Evolutionary conservation across 1,140 invertebrate species (phyloP).

Genomic region (Pseudachorutes palmiensis): DNA sequence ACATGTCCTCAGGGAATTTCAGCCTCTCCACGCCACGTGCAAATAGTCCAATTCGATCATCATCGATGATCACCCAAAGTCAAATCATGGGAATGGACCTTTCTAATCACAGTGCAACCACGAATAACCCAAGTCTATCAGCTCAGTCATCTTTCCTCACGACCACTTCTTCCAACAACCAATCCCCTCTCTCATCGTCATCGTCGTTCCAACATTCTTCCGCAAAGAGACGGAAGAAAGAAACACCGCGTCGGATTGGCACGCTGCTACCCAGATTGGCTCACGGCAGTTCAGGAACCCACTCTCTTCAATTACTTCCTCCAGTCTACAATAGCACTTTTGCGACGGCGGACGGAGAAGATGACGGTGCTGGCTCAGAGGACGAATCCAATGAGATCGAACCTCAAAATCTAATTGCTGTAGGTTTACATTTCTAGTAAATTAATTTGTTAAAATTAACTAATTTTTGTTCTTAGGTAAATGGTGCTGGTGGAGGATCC

Average conservation of each 20-base stretch:
- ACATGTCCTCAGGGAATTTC: conserved; percentile 11
- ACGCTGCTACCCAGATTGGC: neutral
- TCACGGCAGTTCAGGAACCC: neutral
- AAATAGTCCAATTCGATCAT: conserved; percentile 11
- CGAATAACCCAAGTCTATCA: neutral
- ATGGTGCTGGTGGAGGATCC: conserved; percentile 5
- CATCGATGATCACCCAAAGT: conserved; percentile 18
- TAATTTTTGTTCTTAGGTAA: neutral
- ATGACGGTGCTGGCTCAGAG: conserved; percentile 26
- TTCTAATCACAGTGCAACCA: conserved; percentile 22
- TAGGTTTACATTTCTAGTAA: no score
- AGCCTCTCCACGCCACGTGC: neutral
- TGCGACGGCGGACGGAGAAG: conserved; percentile 14
- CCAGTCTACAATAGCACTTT: neutral
- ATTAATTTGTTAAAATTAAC: neutral
- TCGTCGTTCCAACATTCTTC: conserved; percentile 17
- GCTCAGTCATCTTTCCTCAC: neutral
- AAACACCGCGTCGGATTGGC: conserved; percentile 28
- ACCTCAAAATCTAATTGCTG: conserved; percentile 4
- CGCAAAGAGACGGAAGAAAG: conserved; percentile 37
- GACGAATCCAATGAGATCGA: conserved; percentile 7
- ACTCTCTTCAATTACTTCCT: conserved; percentile 8
- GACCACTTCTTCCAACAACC: no score
- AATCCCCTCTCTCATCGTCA: no score
- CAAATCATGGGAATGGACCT: conserved; percentile 35